A percentile compares a stretch with the other conserved stretches of the same genome.
Conservation (phyloP, 1,140 invertebrate species). For the Heliconius eleuchia region DNA sequence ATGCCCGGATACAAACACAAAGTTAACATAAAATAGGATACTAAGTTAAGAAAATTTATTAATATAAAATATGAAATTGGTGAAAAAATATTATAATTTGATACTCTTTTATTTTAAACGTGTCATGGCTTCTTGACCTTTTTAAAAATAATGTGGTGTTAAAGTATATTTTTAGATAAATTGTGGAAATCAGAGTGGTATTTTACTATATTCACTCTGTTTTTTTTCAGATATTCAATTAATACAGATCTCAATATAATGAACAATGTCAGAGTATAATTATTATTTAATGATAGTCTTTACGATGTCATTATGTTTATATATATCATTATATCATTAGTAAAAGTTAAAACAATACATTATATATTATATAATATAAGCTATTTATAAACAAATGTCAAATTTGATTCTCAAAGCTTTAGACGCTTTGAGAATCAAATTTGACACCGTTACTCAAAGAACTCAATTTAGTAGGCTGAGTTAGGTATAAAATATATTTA, state of each 20-base stretch:
- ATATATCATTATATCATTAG: neutral
- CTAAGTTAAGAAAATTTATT: neutral
- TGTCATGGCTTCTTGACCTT: neutral
- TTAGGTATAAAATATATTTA: neutral
- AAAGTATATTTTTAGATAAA: too few relatives aligned
- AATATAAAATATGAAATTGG: neutral
- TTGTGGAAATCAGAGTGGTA: too few relatives aligned
- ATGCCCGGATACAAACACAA: too few relatives aligned
- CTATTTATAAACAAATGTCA: too few relatives aligned
- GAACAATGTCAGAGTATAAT: neutral
- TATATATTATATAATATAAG: neutral
- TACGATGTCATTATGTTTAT: neutral
- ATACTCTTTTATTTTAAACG: neutral
- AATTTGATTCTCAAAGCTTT: neutral
- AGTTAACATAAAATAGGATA: too few relatives aligned
- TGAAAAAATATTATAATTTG: neutral
- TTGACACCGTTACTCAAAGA: slow-evolving; percentile 10
- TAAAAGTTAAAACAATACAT: neutral
- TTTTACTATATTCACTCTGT: too few relatives aligned
- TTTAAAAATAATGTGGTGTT: too few relatives aligned
- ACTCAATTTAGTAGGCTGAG: neutral
- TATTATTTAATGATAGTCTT: neutral
- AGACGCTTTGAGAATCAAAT: slow-evolving; percentile 3
- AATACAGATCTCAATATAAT: neutral
- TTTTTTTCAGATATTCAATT: neutral